phyloP scores from a whole-genome alignment of 2,113 vertebrate genomes.

The Chionis minor region DNA sequence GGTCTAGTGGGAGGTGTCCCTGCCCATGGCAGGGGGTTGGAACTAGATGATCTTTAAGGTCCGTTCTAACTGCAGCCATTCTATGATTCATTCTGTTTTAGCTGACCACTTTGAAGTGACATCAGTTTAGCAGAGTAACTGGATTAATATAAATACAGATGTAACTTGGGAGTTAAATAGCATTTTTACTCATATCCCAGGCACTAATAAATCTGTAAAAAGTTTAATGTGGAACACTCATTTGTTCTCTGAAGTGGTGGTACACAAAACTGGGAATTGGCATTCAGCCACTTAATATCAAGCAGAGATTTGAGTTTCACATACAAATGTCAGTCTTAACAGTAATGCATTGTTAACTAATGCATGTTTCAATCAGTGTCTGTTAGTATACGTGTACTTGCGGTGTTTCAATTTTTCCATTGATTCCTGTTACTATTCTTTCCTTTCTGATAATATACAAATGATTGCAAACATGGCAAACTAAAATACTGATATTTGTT shows the following conservation, averaged over 20 bases:
- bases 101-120: not conserved
- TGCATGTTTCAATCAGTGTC: not conserved
- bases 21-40: not conserved
- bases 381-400: accelerated
- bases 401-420: not conserved
- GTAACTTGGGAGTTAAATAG: not conserved
- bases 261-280: not conserved
- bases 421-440: not conserved
- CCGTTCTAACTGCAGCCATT: not conserved
- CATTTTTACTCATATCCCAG: not conserved
- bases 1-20: not conserved
- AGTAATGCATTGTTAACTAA: not conserved
- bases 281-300: not conserved
- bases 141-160: not conserved
- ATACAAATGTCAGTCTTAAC: not conserved
- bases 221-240: not conserved
- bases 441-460: not conserved
- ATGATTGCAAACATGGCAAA: not conserved
- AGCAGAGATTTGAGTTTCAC: not conserved
- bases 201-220: not conserved
- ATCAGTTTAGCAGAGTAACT: not conserved
- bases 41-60: not conserved
- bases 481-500: not conserved
- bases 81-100: not conserved
- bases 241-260: not conserved